These are phyloP conservation scores for Danio kyathit DNA, from an alignment of 2,797 vertebrate genomes.

Conservation along the genomic window DNA sequence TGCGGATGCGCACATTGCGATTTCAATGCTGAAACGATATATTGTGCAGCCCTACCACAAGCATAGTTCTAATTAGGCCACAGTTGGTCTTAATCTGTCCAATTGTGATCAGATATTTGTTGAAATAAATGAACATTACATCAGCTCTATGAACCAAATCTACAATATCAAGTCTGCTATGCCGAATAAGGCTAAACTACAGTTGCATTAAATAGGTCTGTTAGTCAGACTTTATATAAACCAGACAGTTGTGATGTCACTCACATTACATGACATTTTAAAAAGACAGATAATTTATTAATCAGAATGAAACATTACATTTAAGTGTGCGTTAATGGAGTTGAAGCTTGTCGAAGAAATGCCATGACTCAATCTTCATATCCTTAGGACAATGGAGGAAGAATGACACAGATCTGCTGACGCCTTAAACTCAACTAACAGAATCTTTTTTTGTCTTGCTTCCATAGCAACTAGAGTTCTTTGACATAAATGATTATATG, in stretches of 20 bases:
- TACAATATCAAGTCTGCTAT: neutral
- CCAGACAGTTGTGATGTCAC: neutral
- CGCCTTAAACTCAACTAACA: constrained; percentile 9
- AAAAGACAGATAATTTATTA: constrained; percentile 1
- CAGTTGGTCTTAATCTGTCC: neutral
- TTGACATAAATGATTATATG: constrained; percentile 18
- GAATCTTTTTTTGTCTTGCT: neutral
- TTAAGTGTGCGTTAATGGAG: neutral
- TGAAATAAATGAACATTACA: neutral
- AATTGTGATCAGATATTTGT: neutral
- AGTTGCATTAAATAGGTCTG: neutral
- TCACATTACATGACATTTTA: neutral
- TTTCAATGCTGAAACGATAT: too few species aligned
- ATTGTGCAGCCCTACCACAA: neutral
- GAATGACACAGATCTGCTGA: constrained; percentile 32
- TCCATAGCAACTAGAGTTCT: constrained; percentile 29
- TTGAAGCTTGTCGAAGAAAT: constrained; percentile 18
- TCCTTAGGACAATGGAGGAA: neutral
- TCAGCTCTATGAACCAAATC: neutral
- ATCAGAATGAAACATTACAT: neutral
- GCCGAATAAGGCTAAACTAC: neutral
- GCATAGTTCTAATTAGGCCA: neutral
- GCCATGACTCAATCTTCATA: constrained; percentile 18
- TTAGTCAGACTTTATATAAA: neutral
- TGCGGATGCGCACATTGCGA: too few species aligned